These are phyloP conservation scores for Leptoclinus maculatus DNA, from an alignment of 2,797 vertebrate genomes.

Conservation along the genomic window DNA sequence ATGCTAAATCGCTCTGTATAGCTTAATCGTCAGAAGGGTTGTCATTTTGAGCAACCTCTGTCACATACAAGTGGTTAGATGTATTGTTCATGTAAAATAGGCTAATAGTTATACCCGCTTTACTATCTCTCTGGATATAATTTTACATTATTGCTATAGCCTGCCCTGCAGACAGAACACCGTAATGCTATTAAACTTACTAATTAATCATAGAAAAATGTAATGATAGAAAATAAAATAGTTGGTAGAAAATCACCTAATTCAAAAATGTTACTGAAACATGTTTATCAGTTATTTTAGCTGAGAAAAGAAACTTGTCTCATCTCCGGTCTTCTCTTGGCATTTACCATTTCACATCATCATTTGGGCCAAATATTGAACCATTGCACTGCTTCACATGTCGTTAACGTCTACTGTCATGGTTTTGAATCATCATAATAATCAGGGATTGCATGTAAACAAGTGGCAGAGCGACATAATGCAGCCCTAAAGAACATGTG, in stretches of 20 bases:
- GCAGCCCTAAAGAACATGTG: conserved; percentile 17
- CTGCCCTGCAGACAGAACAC: not conserved
- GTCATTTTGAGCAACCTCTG: not conserved
- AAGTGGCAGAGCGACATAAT: conserved; percentile 25
- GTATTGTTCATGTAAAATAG: not conserved
- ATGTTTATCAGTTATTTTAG: not conserved
- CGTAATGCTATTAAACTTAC: not conserved
- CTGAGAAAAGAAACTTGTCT: not conserved
- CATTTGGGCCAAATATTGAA: not conserved
- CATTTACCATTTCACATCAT: not conserved
- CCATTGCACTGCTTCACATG: not conserved
- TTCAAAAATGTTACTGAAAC: not conserved
- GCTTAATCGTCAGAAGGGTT: not conserved
- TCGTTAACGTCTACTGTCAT: conserved; percentile 7
- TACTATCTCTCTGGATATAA: not conserved
- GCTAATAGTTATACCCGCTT: not conserved
- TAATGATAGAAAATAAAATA: not conserved
- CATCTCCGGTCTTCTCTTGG: not conserved
- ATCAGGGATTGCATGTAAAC: conserved; percentile 38
- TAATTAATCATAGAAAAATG: not conserved
- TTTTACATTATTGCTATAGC: not conserved
- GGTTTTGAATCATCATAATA: conserved; percentile 15
- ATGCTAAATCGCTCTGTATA: not conserved
- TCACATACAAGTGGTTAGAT: not conserved
- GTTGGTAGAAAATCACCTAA: not conserved